phyloP scores from a whole-genome alignment of 2,113 vertebrate genomes.

The Phycodurus eques region DNA sequence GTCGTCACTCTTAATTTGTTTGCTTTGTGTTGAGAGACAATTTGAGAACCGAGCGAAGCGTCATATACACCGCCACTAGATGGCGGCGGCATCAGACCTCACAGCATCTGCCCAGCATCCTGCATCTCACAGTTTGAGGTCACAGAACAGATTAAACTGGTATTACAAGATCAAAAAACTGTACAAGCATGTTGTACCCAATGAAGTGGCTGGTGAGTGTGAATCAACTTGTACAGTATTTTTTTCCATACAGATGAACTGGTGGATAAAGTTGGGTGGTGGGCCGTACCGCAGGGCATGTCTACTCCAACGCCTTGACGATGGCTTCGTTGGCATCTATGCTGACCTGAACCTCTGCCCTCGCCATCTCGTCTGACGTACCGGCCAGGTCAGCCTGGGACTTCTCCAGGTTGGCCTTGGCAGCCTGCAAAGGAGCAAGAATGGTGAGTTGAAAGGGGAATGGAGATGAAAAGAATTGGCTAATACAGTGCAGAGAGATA shows the following conservation, averaged over 20 bases:
- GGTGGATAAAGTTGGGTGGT: neutral
- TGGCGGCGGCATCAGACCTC: too few relatives aligned
- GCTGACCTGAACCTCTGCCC: slow-evolving; percentile 85
- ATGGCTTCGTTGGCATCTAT: slow-evolving; percentile 92
- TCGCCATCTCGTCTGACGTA: slow-evolving; percentile 73
- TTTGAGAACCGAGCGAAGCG: too few relatives aligned
- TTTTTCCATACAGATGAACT: neutral
- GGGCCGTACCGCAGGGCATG: slow-evolving; percentile 41
- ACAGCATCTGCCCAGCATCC: too few relatives aligned
- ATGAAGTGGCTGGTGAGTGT: neutral
- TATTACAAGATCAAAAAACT: neutral
- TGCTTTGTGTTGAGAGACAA: neutral
- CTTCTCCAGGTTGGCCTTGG: slow-evolving; percentile 90
- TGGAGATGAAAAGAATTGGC: neutral
- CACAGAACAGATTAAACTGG: neutral
- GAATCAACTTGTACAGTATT: neutral
- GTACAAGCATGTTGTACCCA: neutral
- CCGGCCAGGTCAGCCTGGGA: slow-evolving; percentile 78
- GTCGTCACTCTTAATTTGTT: neutral
- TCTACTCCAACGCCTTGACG: slow-evolving; percentile 90
- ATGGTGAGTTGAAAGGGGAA: neutral
- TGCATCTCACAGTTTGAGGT: too few relatives aligned
- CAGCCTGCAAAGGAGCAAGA: slow-evolving; percentile 68
- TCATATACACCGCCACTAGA: too few relatives aligned
- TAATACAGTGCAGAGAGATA: neutral